Percentiles rank a stretch among this genome's conserved stretches.
Evolutionary conservation across 2,113 vertebrate genomes (phyloP).

Genomic region (Halichoeres trimaculatus): DNA sequence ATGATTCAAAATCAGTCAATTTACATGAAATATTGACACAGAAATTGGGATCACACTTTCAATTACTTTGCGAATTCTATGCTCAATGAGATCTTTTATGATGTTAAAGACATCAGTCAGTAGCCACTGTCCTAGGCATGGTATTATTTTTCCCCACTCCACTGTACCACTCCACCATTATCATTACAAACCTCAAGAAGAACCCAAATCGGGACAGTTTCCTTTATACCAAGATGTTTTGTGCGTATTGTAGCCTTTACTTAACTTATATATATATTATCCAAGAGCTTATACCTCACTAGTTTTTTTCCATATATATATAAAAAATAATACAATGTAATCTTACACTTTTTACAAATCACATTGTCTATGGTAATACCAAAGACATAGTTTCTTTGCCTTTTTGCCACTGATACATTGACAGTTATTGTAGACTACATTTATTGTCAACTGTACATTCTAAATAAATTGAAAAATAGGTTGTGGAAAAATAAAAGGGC

Average conservation of each 20-base stretch:
- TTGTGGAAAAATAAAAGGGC: neutral
- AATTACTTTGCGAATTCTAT: neutral
- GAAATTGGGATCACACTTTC: neutral
- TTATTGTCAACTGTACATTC: slow-evolving; percentile 32
- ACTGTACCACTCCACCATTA: slow-evolving; percentile 1
- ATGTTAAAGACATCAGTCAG: slow-evolving; percentile 5
- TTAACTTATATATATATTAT: slow-evolving; percentile 10
- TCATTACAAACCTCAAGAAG: slow-evolving; percentile 29
- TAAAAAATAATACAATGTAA: slow-evolving; percentile 10
- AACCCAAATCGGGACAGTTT: neutral
- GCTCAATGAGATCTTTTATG: neutral
- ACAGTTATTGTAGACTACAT: slow-evolving; percentile 29
- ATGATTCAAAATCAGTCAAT: neutral
- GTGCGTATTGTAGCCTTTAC: slow-evolving; percentile 70
- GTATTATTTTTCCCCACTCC: neutral
- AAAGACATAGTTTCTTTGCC: neutral
- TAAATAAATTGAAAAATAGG: slow-evolving; percentile 13
- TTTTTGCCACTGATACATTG: slow-evolving; percentile 11
- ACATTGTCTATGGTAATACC: neutral
- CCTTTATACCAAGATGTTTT: slow-evolving; percentile 51
- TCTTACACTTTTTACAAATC: slow-evolving; percentile 31
- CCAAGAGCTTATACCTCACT: slow-evolving; percentile 10
- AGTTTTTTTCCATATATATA: too few relatives aligned
- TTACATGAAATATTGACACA: neutral
- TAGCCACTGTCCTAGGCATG: neutral